Percentiles rank a stretch among this genome's conserved stretches.
phyloP scores from a whole-genome alignment of 2,888 invertebrate genomes.

The Leucozona laternaria region DNA sequence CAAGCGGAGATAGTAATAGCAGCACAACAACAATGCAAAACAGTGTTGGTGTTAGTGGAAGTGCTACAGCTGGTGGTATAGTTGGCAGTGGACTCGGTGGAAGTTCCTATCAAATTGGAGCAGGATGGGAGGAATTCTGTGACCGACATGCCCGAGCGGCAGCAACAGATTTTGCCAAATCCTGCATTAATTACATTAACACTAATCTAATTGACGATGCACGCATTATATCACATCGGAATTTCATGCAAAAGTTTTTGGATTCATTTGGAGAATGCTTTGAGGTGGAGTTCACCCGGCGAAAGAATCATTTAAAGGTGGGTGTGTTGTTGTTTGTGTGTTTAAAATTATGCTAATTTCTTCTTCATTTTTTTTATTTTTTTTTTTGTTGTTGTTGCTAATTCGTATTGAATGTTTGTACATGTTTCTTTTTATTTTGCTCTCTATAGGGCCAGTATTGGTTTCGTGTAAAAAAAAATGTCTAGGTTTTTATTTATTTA shows the following conservation, averaged over 20 bases:
- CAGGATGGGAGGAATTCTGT: constrained; percentile 93
- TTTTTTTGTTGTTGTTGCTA: too few species aligned
- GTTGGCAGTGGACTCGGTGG: constrained; percentile 77
- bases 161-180: constrained; percentile 94
- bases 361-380: background rate
- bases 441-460: too few species aligned
- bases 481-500: too few species aligned
- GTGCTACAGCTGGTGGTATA: constrained; percentile 72
- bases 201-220: constrained; percentile 88
- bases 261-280: constrained; percentile 94
- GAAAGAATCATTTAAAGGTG: constrained; percentile 85
- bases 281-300: constrained; percentile 89
- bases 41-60: constrained; percentile 75
- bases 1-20: constrained; percentile 77
- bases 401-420: background rate
- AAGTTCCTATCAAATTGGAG: constrained; percentile 86
- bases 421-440: background rate
- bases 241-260: constrained; percentile 92
- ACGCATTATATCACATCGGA: constrained; percentile 89
- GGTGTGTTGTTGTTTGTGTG: constrained; percentile 56
- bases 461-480: too few species aligned
- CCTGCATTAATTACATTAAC: constrained; percentile 91
- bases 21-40: constrained; percentile 78
- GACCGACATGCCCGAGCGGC: constrained; percentile 94
- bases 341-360: background rate